These are phyloP conservation scores for Trypoxylon attenuatum DNA, from an alignment of 2,888 invertebrate genomes.

Conservation along the genomic window DNA sequence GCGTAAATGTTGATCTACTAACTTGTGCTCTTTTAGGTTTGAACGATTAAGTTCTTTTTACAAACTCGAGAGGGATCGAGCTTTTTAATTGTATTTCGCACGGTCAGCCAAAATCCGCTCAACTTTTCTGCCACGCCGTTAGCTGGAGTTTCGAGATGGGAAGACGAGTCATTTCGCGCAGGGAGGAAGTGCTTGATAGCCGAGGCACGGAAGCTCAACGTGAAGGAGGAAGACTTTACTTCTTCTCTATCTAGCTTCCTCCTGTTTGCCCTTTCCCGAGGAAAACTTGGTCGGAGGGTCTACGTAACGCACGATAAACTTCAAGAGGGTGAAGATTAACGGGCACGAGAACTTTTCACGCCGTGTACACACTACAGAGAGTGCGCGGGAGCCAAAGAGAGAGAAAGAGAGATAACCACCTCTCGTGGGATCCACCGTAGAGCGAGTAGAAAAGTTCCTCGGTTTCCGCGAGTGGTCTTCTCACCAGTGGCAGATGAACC, in stretches of 20 bases:
- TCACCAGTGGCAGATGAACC: neutral
- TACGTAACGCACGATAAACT: constrained; percentile 54
- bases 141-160: too few species aligned
- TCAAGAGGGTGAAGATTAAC: constrained; percentile 54
- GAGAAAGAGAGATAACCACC: too few species aligned
- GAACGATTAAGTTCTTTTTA: too few species aligned
- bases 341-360: constrained; percentile 49
- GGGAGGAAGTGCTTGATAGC: constrained; percentile 17
- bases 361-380: constrained; percentile 35
- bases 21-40: too few species aligned
- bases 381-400: neutral
- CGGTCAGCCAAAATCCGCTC: too few species aligned
- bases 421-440: constrained; percentile 24
- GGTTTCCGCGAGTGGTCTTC: neutral
- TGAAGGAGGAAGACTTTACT: constrained; percentile 7
- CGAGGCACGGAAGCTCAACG: constrained; percentile 15
- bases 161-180: constrained; percentile 12
- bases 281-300: constrained; percentile 34
- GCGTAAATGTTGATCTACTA: too few species aligned
- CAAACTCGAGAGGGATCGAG: too few species aligned
- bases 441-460: constrained; percentile 41
- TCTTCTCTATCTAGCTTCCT: constrained; percentile 16
- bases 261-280: constrained; percentile 16
- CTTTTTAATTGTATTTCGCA: too few species aligned
- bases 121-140: too few species aligned